Conservation (phyloP, 2,888 invertebrate genomes). For the Pammene fasciana region DNA sequence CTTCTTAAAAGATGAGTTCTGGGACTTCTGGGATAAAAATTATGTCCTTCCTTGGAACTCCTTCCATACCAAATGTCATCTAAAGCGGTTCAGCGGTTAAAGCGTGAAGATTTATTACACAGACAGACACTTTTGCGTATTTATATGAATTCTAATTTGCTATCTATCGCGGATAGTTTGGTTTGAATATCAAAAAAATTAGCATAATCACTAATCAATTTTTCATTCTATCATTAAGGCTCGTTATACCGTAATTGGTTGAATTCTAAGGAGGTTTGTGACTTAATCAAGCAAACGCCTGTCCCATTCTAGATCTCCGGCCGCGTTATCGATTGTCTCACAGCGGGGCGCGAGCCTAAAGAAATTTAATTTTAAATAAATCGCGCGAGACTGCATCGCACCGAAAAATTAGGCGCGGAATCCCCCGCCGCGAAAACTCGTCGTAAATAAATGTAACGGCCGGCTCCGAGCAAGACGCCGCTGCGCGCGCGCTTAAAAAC, state of each 20-base stretch:
- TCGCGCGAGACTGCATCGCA: slow-evolving; percentile 79
- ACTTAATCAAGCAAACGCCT: slow-evolving; percentile 70
- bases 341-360: slow-evolving; percentile 78
- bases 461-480: slow-evolving; percentile 58
- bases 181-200: slow-evolving; percentile 3
- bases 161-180: slow-evolving; percentile 25
- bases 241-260: slow-evolving; percentile 58
- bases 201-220: slow-evolving; percentile 34
- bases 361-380: slow-evolving; percentile 79
- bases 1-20: too few relatives aligned
- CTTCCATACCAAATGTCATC: neutral
- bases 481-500: slow-evolving; percentile 68
- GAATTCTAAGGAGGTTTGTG: slow-evolving; percentile 68
- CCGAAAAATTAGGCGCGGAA: slow-evolving; percentile 79
- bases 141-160: neutral
- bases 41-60: too few relatives aligned
- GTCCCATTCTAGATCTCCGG: slow-evolving; percentile 71
- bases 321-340: slow-evolving; percentile 75
- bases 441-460: slow-evolving; percentile 79
- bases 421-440: slow-evolving; percentile 80
- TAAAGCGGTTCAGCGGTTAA: too few relatives aligned
- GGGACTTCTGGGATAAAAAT: too few relatives aligned
- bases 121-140: too few relatives aligned
- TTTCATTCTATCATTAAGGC: slow-evolving; percentile 54
- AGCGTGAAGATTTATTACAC: too few relatives aligned